Evolutionary conservation across 2,888 invertebrate genomes (phyloP).

Genomic region (Sinotaia quadrata): DNA sequence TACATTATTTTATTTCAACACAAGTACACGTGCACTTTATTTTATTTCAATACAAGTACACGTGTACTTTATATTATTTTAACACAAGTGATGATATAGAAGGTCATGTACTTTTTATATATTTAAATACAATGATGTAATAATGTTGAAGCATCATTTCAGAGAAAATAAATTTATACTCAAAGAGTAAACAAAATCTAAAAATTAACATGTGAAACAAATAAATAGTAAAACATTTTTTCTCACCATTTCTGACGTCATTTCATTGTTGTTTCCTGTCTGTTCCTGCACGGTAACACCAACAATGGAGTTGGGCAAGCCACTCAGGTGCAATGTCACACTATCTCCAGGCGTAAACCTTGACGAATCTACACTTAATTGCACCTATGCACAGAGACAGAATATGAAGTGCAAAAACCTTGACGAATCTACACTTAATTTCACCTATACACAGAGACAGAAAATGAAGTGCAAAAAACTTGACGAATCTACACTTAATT

Average conservation of each 20-base stretch:
- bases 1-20: no score
- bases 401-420: neutral
- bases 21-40: no score
- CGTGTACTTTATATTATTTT: no score
- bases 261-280: neutral
- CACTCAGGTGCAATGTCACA: neutral
- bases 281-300: slow-evolving; percentile 14
- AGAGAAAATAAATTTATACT: no score
- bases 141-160: no score
- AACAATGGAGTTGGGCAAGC: neutral
- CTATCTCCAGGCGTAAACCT: slow-evolving; percentile 9
- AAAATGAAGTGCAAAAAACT: neutral
- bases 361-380: neutral
- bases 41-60: no score
- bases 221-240: no score
- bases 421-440: neutral
- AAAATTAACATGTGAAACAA: neutral
- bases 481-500: neutral
- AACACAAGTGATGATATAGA: no score
- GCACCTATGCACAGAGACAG: slow-evolving; percentile 1
- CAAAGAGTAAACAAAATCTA: neutral
- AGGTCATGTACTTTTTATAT: no score
- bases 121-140: no score
- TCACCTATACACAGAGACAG: neutral
- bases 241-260: slow-evolving; percentile 13